Conservation (phyloP, 1,140 invertebrate species). For the Ips nitidus region DNA sequence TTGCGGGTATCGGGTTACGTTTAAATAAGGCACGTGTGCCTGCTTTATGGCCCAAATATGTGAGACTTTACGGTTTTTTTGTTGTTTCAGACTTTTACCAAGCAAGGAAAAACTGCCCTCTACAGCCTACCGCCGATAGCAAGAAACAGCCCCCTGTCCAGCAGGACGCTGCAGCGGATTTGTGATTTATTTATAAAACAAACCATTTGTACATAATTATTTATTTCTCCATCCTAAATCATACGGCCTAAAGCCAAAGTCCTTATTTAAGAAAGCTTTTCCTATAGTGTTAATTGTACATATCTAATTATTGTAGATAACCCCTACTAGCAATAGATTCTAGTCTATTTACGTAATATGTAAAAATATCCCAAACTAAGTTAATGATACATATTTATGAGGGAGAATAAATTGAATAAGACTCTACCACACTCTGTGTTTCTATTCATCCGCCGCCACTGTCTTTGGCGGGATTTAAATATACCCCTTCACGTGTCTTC, state of each 20-base stretch:
- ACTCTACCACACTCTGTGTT: not conserved
- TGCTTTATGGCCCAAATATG: not conserved
- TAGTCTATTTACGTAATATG: slow-evolving; percentile 5
- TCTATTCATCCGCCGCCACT: not conserved
- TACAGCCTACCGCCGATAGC: not conserved
- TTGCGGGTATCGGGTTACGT: not conserved
- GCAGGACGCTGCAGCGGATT: not conserved
- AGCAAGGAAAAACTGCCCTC: slow-evolving; percentile 1
- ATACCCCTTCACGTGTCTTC: slow-evolving; percentile 3
- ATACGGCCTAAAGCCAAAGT: slow-evolving; percentile 27
- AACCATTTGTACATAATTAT: not conserved
- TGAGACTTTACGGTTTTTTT: not conserved
- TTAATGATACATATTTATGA: slow-evolving; percentile 1
- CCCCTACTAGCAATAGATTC: slow-evolving; percentile 2
- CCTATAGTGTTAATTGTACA: not conserved
- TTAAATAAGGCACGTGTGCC: not conserved
- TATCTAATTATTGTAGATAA: not conserved
- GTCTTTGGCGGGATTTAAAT: slow-evolving; percentile 24
- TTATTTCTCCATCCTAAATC: slow-evolving; percentile 3
- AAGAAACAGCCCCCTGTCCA: not conserved
- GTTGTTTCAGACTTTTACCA: slow-evolving; percentile 22
- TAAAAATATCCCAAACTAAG: not conserved
- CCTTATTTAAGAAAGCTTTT: not conserved
- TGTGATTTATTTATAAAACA: not conserved
- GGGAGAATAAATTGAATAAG: not conserved